phyloP scores from a whole-genome alignment of 2,888 invertebrate genomes.

The Drosophila aldrichi region DNA sequence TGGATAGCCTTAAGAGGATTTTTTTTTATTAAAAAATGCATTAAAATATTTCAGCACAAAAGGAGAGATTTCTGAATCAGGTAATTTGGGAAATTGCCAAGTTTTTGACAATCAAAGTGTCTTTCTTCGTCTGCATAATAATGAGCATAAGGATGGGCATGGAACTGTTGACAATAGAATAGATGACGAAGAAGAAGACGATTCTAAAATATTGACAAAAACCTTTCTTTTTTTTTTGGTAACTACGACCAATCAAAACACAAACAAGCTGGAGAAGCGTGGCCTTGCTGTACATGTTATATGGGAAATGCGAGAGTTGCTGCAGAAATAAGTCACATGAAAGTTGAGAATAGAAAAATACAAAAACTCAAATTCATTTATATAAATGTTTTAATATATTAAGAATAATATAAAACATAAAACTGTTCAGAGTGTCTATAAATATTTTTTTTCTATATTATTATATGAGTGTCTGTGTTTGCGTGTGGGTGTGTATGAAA shows the following conservation, averaged over 20 bases:
- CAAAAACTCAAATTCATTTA: background rate
- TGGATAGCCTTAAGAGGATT: no score
- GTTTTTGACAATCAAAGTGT: constrained; percentile 26
- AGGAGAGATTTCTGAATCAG: constrained; percentile 10
- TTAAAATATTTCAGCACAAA: no score
- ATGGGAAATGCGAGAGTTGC: background rate
- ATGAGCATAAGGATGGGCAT: background rate
- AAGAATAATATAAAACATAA: no score
- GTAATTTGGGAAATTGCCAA: constrained; percentile 64
- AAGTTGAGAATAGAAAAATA: background rate
- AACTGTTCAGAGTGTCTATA: background rate
- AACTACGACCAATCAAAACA: constrained; percentile 22
- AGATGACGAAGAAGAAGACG: background rate
- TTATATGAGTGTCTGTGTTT: constrained; percentile 28
- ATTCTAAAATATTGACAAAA: constrained; percentile 23
- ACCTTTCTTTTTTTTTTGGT: constrained; percentile 17
- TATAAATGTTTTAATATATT: no score
- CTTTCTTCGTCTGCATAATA: background rate
- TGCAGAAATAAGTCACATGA: background rate
- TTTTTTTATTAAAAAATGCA: no score
- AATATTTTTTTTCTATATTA: background rate
- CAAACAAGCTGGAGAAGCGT: background rate
- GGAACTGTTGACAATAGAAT: constrained; percentile 14
- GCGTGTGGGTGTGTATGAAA: constrained; percentile 19
- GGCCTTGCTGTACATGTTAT: background rate